Evolutionary conservation across 2,113 vertebrate genomes (phyloP), one percentile per base, ranked within the genome.

Genomic region (Tylochromis polylepis): DNA sequence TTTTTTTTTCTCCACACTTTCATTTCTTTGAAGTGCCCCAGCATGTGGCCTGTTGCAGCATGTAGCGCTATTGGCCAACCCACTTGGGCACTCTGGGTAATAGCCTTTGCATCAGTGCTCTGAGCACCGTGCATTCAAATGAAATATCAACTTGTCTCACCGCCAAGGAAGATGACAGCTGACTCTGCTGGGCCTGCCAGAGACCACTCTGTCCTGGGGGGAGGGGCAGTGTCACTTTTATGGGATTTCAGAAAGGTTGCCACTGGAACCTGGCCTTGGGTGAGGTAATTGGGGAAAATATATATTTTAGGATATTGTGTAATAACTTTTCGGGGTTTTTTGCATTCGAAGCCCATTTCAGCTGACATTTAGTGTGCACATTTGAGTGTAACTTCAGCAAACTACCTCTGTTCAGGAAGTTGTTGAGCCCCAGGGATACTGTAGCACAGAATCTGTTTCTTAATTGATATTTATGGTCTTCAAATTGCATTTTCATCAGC

Each of bases 141-240:
- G 93, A 95, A 96, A 96, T 96, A 96, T 95, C 94, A 96, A 90
- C 89, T 95, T 95, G 94, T 95, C 90, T 88, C 85, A 22, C 43
- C 3, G 95, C 96, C 95, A 95, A 93, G 43, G 85, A 93, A 91
- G 91, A 91, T 43, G 92, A 91, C 93, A 94, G 94, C 90, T 88
- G 94, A 94, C 88, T 91, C 79, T 82, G 79, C 67, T 83, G 43
- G 80, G 85, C 51, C 62, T 92, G 94, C 94, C 95, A 93, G 87
- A 91, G 81, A 86, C 79, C 87, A 86, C 80, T 79, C 75, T 70
- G 58, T 85, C 87, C 80, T 85, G 79, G 11, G 53, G 70, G 78
- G 70, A 55, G 29, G 75, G n/a, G 10, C 46, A 18, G 49, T 72
- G 82, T 80, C 79, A 85, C 87, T 91, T 93, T 90, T 86, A 88